Evolutionary conservation across 2,888 invertebrate genomes (phyloP), one percentile per base, ranked within the genome.

Genomic region (Aphrophora alni): DNA sequence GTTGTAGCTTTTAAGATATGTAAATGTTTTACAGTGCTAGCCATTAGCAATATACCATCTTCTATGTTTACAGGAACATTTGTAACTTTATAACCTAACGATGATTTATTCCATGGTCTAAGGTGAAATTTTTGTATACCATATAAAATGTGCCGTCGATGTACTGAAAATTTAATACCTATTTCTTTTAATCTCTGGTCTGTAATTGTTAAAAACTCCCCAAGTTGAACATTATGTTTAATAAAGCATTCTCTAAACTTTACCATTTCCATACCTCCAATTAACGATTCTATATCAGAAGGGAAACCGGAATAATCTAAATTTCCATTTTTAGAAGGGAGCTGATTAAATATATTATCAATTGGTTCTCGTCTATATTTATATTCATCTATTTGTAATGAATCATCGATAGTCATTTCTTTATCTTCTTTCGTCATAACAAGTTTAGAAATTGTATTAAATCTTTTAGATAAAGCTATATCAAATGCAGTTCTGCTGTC

Each of bases 61-160:
- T 81, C 78, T 4, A 77, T n/a, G 69, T 75, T 69, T 70, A 75
- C 77, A 14, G 59, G 51, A 68, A 75, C 27, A 24, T 80, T 75
- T 71, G 27, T 69, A n/a, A 75, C 69, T 71, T 75, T 80, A 28
- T 75, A 44, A 10, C 81, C 79, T 14, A 83, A 38, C 78, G 80
- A 77, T 33, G 68, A 28, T 59, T 75, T 81, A 71, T 82, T 78
- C 85, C 85, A 85, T 12, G 77, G 83, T 10, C 82, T 81, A 51
- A 83, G 77, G 69, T 84, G 83, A 77, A 83, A 84, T 78, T 77
- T 80, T 77, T 83, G 81, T 24, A 84, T 83, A 17, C 78, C 82
- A 24, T 75, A 51, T 14, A 80, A 51, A 0, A 84, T 82, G 59
- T 82, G 82, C 25, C 73, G 74, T 14, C 83, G 59, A 38, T 84